Evolutionary conservation across 2,888 invertebrate species (phyloP), one percentile per base, ranked within the genome.

Genomic region (Agapostemon virescens): DNA sequence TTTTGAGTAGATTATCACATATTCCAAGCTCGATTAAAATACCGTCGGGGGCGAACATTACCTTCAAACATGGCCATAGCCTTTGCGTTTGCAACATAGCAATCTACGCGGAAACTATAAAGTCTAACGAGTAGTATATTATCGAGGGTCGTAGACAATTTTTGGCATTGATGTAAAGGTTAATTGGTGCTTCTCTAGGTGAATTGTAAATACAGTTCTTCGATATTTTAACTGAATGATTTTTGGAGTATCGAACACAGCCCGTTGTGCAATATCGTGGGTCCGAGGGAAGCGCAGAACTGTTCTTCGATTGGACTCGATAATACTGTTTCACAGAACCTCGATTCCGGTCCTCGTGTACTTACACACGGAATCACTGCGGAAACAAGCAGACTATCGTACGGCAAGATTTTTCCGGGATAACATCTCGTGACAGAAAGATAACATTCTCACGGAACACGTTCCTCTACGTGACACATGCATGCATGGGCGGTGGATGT

Each of bases 371-470:
- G 69, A 80, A 80, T 80, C 78, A 64, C 66, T 30, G 40, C 45
- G 20, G 58, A 4, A 45, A 78, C 55, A 40, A 49, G 73, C 55
- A n/a, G 64, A 66, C 68, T 64, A 73, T 73, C 77, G 69, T 17
- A 20, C 64, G 17, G 49, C 69, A 73, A 78, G 80, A 74, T 74
- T 79, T 81, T 81, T 61, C 81, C 45, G 70, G 80, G 81, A 81
- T 78, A 80, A 81, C 81, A 69, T 80, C 70, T 72, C 71, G 71
- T 72, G 81, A 75, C 75, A 80, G 71, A 75, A 80, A 75, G 81
- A 81, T 80, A 80, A 81, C 81, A 81, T 75, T 72, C 75, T 64
- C 15, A 52, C 69, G 52, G 69, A 80, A 75, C 52, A n/a, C 55
- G 42, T 49, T 49, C 61, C 38, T 33, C 20, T 5, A 26, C 67